phyloP scores from a whole-genome alignment of 2,797 vertebrate species.

The Myripristis murdjan region DNA sequence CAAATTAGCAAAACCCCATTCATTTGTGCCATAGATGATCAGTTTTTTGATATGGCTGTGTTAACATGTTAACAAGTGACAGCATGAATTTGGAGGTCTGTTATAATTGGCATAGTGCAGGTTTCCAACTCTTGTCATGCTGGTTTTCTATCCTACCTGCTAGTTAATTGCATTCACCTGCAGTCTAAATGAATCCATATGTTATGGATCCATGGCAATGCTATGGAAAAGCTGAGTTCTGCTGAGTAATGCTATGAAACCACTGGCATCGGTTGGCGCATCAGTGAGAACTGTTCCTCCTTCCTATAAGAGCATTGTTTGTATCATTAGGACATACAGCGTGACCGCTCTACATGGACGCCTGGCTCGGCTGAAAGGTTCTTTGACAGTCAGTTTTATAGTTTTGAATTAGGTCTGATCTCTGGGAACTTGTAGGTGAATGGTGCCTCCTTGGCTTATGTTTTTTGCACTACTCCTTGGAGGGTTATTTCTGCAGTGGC shows the following conservation, averaged over 20 bases:
- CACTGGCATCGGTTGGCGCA: conserved; percentile 28
- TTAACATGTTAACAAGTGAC: too few relatives aligned
- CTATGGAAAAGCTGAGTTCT: too few relatives aligned
- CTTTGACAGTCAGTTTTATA: conserved; percentile 25
- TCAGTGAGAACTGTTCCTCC: background rate
- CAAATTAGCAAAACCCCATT: too few relatives aligned
- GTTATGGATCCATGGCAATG: too few relatives aligned
- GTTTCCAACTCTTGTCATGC: too few relatives aligned
- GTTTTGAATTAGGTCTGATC: conserved; percentile 25
- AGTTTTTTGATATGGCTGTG: too few relatives aligned
- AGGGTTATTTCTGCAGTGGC: conserved; percentile 19
- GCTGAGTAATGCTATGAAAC: conserved; percentile 22
- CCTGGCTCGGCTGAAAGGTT: conserved; percentile 9
- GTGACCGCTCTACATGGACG: background rate
- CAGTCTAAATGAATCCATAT: conserved; percentile 18
- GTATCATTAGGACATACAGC: conserved; percentile 7
- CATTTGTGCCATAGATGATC: too few relatives aligned
- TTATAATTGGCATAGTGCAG: too few relatives aligned
- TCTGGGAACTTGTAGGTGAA: background rate
- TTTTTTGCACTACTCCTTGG: conserved; percentile 18
- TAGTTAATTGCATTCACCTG: too few relatives aligned
- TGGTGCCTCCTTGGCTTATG: background rate
- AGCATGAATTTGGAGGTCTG: too few relatives aligned
- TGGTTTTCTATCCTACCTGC: too few relatives aligned
- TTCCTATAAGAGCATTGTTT: conserved; percentile 13